Evolutionary conservation across 2,888 invertebrate species (phyloP).

Genomic region (Drosophila anceps): DNA sequence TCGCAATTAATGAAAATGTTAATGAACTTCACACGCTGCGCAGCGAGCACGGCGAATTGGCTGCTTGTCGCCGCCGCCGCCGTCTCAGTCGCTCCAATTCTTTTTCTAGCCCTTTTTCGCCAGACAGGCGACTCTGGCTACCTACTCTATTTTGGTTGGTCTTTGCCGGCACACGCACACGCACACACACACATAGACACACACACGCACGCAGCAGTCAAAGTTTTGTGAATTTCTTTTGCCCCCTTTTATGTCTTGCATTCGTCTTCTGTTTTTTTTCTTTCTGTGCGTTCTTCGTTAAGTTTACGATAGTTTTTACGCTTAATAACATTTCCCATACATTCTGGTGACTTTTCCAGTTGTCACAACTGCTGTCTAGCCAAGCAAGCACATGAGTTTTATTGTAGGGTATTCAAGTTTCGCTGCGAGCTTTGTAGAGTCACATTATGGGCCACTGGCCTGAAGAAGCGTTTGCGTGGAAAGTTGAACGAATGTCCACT

Average conservation of each 20-base stretch:
- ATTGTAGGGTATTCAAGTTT: conserved; percentile 37
- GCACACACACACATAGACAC: conserved; percentile 5
- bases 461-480: conserved; percentile 58
- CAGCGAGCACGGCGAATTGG: conserved; percentile 58
- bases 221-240: conserved; percentile 52
- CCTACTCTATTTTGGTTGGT: conserved; percentile 61
- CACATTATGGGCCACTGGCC: conserved; percentile 25
- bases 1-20: conserved; percentile 83
- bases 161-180: conserved; percentile 34
- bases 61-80: conserved; percentile 7
- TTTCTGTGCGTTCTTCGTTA: conserved; percentile 36
- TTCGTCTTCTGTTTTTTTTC: conserved; percentile 30
- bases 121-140: conserved; percentile 42
- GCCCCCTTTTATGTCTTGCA: conserved; percentile 25
- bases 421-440: conserved; percentile 16
- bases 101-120: conserved; percentile 50
- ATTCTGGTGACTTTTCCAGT: conserved; percentile 17
- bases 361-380: background rate
- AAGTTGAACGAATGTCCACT: conserved; percentile 71
- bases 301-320: conserved; percentile 25
- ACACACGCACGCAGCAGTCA: conserved; percentile 26
- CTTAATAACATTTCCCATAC: conserved; percentile 13
- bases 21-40: conserved; percentile 83
- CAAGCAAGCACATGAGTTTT: background rate
- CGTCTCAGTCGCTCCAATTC: conserved; percentile 32